phyloP scores from a whole-genome alignment of 2,797 vertebrate genomes.

The Gadopsis marmoratus region DNA sequence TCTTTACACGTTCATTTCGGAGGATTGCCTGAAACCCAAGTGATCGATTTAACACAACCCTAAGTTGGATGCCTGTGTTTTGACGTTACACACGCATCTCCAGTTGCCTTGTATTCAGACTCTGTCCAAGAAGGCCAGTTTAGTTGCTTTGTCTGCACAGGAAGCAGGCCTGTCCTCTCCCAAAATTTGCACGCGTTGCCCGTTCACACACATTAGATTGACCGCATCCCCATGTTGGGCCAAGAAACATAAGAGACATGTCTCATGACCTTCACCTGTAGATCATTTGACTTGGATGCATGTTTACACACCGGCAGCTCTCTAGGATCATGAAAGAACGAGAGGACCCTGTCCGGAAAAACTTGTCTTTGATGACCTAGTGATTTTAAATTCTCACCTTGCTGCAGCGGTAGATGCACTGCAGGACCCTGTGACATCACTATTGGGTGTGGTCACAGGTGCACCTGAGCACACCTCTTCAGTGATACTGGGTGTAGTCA shows the following conservation, averaged over 20 bases:
- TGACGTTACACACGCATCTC: neutral
- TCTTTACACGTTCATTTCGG: neutral
- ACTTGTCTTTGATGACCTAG: slow-evolving; percentile 12
- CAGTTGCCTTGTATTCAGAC: neutral
- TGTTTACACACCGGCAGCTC: neutral
- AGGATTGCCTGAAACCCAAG: neutral
- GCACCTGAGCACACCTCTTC: neutral
- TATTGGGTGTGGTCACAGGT: neutral
- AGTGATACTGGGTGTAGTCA: neutral
- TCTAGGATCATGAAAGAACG: neutral
- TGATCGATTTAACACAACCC: neutral
- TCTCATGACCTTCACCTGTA: no score
- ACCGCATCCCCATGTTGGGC: neutral
- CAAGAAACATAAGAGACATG: neutral
- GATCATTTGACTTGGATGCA: neutral
- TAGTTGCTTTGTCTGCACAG: neutral
- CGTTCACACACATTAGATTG: neutral
- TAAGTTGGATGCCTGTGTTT: neutral
- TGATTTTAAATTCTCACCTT: neutral
- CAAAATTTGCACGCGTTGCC: neutral
- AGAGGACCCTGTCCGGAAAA: neutral
- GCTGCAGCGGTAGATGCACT: neutral
- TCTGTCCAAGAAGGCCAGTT: neutral
- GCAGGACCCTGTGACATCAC: neutral
- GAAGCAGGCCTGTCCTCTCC: neutral